These are phyloP conservation scores for Eristalinus sepulchralis DNA, from an alignment of 2,888 invertebrate genomes.

Conservation along the genomic window DNA sequence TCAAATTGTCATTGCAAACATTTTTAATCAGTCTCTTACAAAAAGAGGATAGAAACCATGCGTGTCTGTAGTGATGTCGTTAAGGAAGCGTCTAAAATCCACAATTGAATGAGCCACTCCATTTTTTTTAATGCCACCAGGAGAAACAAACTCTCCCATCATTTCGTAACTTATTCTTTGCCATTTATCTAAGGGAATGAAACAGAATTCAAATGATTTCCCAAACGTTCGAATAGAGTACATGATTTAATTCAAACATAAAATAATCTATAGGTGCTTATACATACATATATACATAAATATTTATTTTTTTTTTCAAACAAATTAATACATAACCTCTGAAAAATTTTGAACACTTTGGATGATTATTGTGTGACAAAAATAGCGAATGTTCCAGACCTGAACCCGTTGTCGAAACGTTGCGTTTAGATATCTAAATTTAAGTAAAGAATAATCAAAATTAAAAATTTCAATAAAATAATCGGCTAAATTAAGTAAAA, in stretches of 20 bases:
- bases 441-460: conserved; percentile 55
- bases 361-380: conserved; percentile 44
- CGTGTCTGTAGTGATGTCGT: too few species aligned
- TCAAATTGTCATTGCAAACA: too few species aligned
- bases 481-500: conserved; percentile 21
- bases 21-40: too few species aligned
- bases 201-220: neutral
- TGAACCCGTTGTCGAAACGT: conserved; percentile 15
- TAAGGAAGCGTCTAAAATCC: too few species aligned
- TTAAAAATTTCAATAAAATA: conserved; percentile 25
- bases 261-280: conserved; percentile 68
- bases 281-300: conserved; percentile 33
- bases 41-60: too few species aligned
- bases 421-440: conserved; percentile 48
- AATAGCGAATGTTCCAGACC: conserved; percentile 35
- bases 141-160: too few species aligned
- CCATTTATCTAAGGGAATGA: neutral
- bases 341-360: conserved; percentile 28
- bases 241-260: neutral
- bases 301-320: conserved; percentile 38
- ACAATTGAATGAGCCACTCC: too few species aligned
- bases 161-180: neutral
- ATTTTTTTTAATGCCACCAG: too few species aligned
- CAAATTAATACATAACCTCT: conserved; percentile 11
- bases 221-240: conserved; percentile 39